Evolutionary conservation across 2,797 vertebrate genomes (phyloP).

Genomic region (Acipenser transmontanus): DNA sequence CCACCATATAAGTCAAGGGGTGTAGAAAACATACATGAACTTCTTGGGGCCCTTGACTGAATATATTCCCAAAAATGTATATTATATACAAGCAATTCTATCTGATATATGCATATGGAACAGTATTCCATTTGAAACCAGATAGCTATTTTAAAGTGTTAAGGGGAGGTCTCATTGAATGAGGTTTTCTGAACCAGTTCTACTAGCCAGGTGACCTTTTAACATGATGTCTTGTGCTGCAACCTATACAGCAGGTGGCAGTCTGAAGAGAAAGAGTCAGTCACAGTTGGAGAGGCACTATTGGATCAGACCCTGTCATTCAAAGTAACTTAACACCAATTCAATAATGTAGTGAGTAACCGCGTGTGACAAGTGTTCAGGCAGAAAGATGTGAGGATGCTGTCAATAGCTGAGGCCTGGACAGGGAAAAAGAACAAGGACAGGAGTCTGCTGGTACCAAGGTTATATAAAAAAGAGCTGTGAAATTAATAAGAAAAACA

Average conservation of each 20-base stretch:
- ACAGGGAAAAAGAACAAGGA: conserved; percentile 1
- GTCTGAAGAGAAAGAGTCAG: background rate
- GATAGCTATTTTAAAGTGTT: no score
- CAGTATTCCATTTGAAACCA: no score
- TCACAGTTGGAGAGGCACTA: conserved; percentile 18
- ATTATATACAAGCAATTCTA: no score
- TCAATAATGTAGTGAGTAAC: conserved; percentile 15
- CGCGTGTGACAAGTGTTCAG: conserved; percentile 16
- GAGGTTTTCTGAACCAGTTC: background rate
- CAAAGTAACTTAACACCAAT: conserved; percentile 14
- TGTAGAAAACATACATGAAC: no score
- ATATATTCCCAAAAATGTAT: no score
- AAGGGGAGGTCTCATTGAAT: no score
- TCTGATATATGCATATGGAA: no score
- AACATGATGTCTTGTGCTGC: background rate
- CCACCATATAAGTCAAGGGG: no score
- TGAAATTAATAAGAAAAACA: no score
- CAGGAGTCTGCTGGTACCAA: background rate
- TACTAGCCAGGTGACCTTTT: conserved; percentile 6
- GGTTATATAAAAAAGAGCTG: no score
- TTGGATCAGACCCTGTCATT: background rate
- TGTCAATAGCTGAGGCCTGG: conserved; percentile 7
- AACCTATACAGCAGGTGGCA: conserved; percentile 5
- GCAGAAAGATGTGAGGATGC: conserved; percentile 6
- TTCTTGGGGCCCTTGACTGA: no score